Percentiles rank a stretch among this genome's conserved stretches.
Evolutionary conservation across 2,888 invertebrate genomes (phyloP).

Genomic region (Patella caerulea): DNA sequence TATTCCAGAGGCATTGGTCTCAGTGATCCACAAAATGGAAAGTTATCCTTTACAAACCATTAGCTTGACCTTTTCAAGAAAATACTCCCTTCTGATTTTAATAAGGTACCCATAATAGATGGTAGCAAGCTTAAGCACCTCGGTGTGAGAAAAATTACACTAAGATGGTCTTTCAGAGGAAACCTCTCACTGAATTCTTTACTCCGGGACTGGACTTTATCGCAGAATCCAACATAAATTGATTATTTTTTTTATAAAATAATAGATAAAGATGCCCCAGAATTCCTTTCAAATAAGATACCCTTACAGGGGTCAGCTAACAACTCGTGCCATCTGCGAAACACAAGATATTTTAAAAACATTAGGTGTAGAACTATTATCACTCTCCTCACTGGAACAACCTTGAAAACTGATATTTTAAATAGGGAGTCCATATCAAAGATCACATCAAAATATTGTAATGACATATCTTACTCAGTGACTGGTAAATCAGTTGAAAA

Average conservation of each 20-base stretch:
- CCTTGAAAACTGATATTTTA: not conserved
- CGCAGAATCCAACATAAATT: not conserved
- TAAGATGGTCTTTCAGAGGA: not conserved
- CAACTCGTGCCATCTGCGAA: not conserved
- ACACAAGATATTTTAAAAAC: not conserved
- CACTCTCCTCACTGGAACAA: not conserved
- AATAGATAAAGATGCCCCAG: not conserved
- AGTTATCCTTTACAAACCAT: not conserved
- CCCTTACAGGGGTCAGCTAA: not conserved
- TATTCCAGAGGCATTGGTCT: not conserved
- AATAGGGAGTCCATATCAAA: not conserved
- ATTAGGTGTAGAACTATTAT: not conserved
- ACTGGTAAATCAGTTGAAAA: not conserved
- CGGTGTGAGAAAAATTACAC: not conserved
- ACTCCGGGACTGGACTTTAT: not conserved
- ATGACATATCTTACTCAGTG: not conserved
- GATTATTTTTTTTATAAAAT: not conserved
- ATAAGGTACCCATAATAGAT: not conserved
- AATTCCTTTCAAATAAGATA: not conserved
- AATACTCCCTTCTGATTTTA: not conserved
- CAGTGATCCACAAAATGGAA: not conserved
- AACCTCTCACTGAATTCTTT: not conserved
- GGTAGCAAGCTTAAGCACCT: not conserved
- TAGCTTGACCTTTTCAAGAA: not conserved
- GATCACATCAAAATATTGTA: not conserved